phyloP scores from a whole-genome alignment of 2,113 vertebrate genomes.

The Probosciger aterrimus region DNA sequence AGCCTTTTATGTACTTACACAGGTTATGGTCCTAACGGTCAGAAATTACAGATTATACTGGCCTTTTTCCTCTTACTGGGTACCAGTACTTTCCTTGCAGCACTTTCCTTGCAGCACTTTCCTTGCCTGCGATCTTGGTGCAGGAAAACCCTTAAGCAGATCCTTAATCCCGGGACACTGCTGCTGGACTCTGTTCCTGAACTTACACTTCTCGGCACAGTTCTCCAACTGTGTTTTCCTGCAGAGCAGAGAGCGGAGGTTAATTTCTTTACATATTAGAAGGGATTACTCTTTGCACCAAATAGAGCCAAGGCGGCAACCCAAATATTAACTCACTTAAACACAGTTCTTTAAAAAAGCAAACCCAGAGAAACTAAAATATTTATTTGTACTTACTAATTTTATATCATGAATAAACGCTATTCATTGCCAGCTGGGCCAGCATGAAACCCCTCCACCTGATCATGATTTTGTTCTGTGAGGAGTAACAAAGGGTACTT shows the following conservation, averaged over 20 bases:
- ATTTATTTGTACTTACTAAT: slow-evolving; percentile 1
- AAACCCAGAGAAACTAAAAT: slow-evolving; percentile 11
- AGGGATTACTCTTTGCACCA: neutral
- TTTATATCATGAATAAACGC: neutral
- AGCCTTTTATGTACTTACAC: neutral
- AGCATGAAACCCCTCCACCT: neutral
- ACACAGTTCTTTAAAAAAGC: neutral
- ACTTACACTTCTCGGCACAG: neutral
- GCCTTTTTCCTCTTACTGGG: neutral
- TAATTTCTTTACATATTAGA: neutral
- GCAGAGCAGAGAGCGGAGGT: neutral
- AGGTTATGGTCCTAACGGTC: neutral
- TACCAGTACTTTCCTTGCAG: neutral
- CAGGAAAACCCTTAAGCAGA: neutral
- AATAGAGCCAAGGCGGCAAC: neutral
- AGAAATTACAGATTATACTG: neutral
- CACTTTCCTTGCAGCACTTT: neutral
- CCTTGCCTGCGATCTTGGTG: neutral
- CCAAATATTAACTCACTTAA: neutral
- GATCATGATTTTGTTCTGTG: neutral
- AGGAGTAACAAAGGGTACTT: neutral
- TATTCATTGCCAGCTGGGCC: neutral
- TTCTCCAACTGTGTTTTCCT: neutral
- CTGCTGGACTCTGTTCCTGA: neutral
- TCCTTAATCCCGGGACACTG: neutral